Conservation (phyloP, 2,888 invertebrate species). For the Uropetala carovei region DNA sequence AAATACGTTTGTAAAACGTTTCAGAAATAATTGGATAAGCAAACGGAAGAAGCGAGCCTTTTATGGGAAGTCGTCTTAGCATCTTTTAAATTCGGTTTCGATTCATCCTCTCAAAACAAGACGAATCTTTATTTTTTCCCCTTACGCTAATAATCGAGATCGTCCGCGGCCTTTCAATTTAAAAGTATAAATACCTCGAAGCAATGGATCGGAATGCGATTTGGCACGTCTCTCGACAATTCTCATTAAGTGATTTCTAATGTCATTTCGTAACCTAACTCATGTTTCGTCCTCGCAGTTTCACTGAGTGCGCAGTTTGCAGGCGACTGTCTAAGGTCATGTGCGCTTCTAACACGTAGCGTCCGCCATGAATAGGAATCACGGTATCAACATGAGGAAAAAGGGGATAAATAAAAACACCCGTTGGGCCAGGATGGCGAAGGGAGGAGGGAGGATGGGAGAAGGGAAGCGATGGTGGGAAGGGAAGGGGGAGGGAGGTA, state of each 20-base stretch:
- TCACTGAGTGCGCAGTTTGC: constrained; percentile 56
- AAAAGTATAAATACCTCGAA: constrained; percentile 40
- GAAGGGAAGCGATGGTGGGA: background rate
- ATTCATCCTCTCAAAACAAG: background rate
- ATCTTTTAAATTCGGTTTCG: background rate
- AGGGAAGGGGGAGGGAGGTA: background rate
- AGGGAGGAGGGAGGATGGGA: background rate
- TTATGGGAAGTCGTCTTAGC: background rate
- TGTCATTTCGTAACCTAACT: constrained; percentile 45
- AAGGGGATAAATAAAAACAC: background rate
- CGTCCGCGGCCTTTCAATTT: background rate
- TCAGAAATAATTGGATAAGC: background rate
- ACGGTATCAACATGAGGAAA: background rate
- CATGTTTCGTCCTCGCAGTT: constrained; percentile 22
- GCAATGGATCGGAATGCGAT: constrained; percentile 38
- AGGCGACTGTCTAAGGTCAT: constrained; percentile 50
- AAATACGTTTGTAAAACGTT: background rate
- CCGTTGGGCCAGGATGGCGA: background rate
- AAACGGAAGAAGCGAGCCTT: background rate
- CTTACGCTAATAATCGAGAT: constrained; percentile 1
- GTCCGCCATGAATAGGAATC: constrained; percentile 46
- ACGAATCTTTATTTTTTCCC: background rate
- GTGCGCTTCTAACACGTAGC: background rate
- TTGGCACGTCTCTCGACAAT: constrained; percentile 37
- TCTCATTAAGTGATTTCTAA: constrained; percentile 46